Conservation (phyloP, 2,888 invertebrate species). For the Pollenia labialis region DNA sequence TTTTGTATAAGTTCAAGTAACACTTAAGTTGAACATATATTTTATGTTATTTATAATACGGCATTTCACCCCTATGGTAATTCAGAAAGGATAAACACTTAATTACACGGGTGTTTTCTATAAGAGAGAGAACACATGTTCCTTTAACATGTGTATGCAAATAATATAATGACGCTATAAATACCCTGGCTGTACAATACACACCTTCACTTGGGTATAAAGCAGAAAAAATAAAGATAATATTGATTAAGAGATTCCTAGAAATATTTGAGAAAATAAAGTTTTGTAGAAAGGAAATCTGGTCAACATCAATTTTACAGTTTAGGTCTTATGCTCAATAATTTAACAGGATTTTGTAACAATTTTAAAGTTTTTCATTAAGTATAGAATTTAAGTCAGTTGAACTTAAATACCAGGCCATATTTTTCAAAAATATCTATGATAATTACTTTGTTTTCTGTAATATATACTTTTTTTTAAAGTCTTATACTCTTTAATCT, state of each 20-base stretch:
- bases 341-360: too few species aligned
- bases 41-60: not conserved
- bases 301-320: too few species aligned
- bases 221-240: not conserved
- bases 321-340: not conserved
- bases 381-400: too few species aligned
- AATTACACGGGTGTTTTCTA: conserved; percentile 35
- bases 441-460: too few species aligned
- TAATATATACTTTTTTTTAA: too few species aligned
- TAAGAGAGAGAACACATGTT: not conserved
- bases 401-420: too few species aligned
- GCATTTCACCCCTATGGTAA: conserved; percentile 18
- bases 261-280: too few species aligned
- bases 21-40: conserved; percentile 9
- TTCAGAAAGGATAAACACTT: conserved; percentile 56
- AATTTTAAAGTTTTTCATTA: too few species aligned
- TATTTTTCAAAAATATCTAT: too few species aligned
- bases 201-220: not conserved
- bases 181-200: not conserved
- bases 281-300: too few species aligned
- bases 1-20: not conserved
- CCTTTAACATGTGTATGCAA: conserved; percentile 1
- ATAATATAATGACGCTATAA: conserved; percentile 4
- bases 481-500: too few species aligned
- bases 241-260: not conserved